Evolutionary conservation across 1,140 invertebrate genomes (phyloP).

Genomic region (Polypedilum pembai): DNA sequence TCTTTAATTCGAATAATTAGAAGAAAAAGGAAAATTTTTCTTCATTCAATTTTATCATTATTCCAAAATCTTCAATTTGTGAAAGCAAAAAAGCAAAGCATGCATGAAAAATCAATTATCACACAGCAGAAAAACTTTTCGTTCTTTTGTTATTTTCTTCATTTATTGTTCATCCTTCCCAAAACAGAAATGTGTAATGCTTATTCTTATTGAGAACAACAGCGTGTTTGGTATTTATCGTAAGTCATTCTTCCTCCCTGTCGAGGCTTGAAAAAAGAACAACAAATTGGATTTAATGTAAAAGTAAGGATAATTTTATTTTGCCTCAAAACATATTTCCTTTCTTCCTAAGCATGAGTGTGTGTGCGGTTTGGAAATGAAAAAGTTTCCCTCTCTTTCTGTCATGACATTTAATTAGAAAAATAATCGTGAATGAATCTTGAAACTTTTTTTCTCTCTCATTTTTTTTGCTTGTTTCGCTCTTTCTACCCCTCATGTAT

Average conservation of each 20-base stretch:
- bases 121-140: background rate
- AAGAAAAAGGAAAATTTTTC: too few species aligned
- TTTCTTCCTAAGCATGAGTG: background rate
- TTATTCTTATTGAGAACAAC: background rate
- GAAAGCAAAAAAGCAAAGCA: background rate
- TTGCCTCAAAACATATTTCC: background rate
- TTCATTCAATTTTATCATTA: background rate
- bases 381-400: background rate
- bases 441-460: background rate
- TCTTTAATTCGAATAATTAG: too few species aligned
- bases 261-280: background rate
- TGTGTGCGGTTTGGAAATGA: background rate
- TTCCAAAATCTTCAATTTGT: background rate
- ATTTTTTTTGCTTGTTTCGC: background rate
- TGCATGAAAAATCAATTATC: slow-evolving; percentile 18
- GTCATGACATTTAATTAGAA: slow-evolving; percentile 6
- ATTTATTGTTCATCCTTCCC: too few species aligned
- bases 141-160: too few species aligned
- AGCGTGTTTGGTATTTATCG: background rate
- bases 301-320: background rate
- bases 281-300: slow-evolving; percentile 11
- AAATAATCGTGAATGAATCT: background rate
- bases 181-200: too few species aligned
- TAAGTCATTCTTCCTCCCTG: background rate
- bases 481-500: too few species aligned